Percentiles rank a stretch among this genome's conserved stretches.
Conservation (phyloP, 2,888 invertebrate genomes). For the Eueremaeus valkanovi region DNA sequence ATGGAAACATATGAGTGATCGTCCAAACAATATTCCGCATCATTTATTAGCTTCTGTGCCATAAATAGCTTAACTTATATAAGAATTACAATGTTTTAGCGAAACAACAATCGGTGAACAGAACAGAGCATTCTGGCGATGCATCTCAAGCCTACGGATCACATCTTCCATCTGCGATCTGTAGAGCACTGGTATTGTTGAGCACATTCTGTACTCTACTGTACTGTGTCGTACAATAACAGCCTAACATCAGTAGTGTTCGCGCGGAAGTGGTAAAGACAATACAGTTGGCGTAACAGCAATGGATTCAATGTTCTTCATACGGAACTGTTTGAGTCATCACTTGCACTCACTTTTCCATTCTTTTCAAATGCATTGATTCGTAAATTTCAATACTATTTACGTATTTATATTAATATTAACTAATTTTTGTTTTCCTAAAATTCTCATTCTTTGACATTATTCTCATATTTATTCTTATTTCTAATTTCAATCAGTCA, state of each 20-base stretch:
- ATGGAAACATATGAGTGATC: background rate
- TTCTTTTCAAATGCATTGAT: background rate
- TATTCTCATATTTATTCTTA: too few relatives aligned
- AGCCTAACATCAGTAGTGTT: background rate
- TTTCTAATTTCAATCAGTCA: too few relatives aligned
- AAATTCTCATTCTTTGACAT: too few relatives aligned
- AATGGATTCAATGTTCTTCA: too few relatives aligned
- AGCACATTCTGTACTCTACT: too few relatives aligned
- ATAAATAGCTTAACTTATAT: constrained; percentile 6
- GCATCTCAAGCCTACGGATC: constrained; percentile 13
- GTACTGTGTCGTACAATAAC: background rate
- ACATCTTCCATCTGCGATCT: constrained; percentile 23
- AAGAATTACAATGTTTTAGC: background rate
- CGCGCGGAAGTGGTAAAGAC: constrained; percentile 23
- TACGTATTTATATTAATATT: too few relatives aligned
- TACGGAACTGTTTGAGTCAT: background rate
- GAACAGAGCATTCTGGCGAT: background rate
- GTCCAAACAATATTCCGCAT: constrained; percentile 5
- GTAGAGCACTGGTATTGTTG: background rate
- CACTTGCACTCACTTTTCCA: constrained; percentile 14
- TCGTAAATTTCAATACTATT: too few relatives aligned
- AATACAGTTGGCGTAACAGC: background rate
- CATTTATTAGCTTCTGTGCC: constrained; percentile 14
- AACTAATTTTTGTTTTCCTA: too few relatives aligned
- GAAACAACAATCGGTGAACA: background rate